phyloP scores from a whole-genome alignment of 2,797 vertebrate genomes.

The Channa striata region DNA sequence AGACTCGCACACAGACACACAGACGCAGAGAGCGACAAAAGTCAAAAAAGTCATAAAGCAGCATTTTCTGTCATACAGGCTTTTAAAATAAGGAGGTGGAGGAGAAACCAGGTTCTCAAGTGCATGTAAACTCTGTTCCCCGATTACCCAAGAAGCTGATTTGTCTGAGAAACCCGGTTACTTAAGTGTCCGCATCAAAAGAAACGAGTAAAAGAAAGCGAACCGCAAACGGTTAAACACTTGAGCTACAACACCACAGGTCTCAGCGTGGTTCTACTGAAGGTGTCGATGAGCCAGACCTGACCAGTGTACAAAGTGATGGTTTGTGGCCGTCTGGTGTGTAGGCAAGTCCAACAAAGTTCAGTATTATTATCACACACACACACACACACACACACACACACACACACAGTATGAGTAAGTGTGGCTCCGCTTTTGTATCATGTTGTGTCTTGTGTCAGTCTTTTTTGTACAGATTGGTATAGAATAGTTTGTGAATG shows the following conservation, averaged over 20 bases:
- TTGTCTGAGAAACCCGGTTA: no score
- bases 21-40: no score
- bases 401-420: neutral
- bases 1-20: no score
- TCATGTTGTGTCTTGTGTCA: constrained; percentile 5
- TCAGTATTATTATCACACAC: neutral
- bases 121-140: no score
- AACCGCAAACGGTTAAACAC: neutral
- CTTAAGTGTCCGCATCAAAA: no score
- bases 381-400: constrained; percentile 14
- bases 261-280: constrained; percentile 14
- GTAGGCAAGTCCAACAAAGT: constrained; percentile 31
- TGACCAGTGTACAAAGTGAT: constrained; percentile 41
- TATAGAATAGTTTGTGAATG: neutral
- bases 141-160: no score
- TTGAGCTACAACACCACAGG: constrained; percentile 11
- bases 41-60: no score
- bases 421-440: constrained; percentile 25
- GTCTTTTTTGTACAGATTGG: neutral
- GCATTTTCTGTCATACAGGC: no score
- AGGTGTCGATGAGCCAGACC: constrained; percentile 34
- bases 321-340: constrained; percentile 43
- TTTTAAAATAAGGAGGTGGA: no score
- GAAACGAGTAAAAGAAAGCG: neutral
- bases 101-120: no score